Percentiles rank a stretch among this genome's conserved stretches.
phyloP scores from a whole-genome alignment of 2,888 invertebrate genomes.

The Gonocerus acuteangulatus region DNA sequence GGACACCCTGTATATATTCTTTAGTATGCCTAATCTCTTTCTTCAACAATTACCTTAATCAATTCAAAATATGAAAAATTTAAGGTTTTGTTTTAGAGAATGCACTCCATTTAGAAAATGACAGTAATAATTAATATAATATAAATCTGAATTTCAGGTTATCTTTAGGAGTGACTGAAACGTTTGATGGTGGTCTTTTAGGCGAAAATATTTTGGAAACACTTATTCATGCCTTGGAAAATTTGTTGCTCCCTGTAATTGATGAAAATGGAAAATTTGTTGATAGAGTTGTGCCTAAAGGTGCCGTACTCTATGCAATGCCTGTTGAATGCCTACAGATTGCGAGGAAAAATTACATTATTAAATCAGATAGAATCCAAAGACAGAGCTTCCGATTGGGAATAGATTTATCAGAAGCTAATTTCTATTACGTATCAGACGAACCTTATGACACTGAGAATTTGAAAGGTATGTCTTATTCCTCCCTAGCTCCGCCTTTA shows the following conservation, averaged over 20 bases:
- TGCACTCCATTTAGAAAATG: too few species aligned
- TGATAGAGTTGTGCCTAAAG: slow-evolving; percentile 54
- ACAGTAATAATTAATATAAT: too few species aligned
- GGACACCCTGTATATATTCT: too few species aligned
- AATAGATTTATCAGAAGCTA: slow-evolving; percentile 41
- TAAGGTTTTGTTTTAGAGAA: too few species aligned
- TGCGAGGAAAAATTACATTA: slow-evolving; percentile 47
- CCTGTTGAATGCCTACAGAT: slow-evolving; percentile 54
- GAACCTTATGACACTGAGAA: slow-evolving; percentile 66
- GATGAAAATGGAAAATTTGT: slow-evolving; percentile 38
- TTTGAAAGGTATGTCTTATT: slow-evolving; percentile 50
- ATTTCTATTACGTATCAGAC: slow-evolving; percentile 42
- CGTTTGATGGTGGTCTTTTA: slow-evolving; percentile 70
- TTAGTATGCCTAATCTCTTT: too few species aligned
- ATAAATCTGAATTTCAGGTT: slow-evolving; percentile 41
- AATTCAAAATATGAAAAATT: too few species aligned
- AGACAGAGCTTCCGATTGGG: slow-evolving; percentile 31
- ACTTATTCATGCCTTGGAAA: slow-evolving; percentile 60
- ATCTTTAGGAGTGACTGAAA: slow-evolving; percentile 64
- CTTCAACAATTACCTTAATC: too few species aligned
- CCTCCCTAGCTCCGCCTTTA: slow-evolving; percentile 52
- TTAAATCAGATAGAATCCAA: slow-evolving; percentile 38
- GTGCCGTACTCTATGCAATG: slow-evolving; percentile 56
- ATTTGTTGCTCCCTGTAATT: slow-evolving; percentile 46
- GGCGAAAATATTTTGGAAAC: slow-evolving; percentile 65